Base-by-base conservation (phyloP, 2,888 invertebrate genomes). In the Apotomis turbidana region DNA sequence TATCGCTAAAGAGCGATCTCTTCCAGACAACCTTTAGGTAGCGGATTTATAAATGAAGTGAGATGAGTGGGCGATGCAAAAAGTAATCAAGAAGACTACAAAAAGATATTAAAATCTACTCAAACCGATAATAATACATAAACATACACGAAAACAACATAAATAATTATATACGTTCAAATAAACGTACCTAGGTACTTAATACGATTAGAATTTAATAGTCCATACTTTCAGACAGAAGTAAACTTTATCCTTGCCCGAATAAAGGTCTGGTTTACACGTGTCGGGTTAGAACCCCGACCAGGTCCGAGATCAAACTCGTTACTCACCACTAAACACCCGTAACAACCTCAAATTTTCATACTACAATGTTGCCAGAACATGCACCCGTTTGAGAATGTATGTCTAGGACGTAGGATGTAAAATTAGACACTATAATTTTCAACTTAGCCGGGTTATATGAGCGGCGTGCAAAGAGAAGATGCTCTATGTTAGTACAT, bases 331-430 rank as follows among this genome's bases (percentile, higher is more conserved):
- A 49, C 51, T 51, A 61, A 61, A 49, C 51, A 52, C 55, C 15
- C 10, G 41, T 59, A 64, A 67, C 61, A 61, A 61, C 36, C 49
- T 49, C 55, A 55, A 67, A 67, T 71, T 71, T 61, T 67, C 52
- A 71, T 71, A 63, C 15, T 46, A 74, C 74, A 74, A 70, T 74
- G 74, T 74, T 61, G 69, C 68, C 46, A 60, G 49, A 13, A 13
- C 9, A 62, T 51, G 13, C 2, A 62, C 6, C 36, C 36, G 12
- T 13, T 52, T 51, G 13, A 5, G 38, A 8, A 8, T n/a, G 4
- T 62, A 61, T 12, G 10, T 6, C 51, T 1, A 3, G 8, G 38
- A 13, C 12, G 36, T 62, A 38, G 3, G 38, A 51, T 38, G 38
- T 5, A 4, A 62, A 62, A 38, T 62, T 10, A 51, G 12, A 6